Evolutionary conservation across 2,888 invertebrate species (phyloP).

Genomic region (Aphodius granarius): DNA sequence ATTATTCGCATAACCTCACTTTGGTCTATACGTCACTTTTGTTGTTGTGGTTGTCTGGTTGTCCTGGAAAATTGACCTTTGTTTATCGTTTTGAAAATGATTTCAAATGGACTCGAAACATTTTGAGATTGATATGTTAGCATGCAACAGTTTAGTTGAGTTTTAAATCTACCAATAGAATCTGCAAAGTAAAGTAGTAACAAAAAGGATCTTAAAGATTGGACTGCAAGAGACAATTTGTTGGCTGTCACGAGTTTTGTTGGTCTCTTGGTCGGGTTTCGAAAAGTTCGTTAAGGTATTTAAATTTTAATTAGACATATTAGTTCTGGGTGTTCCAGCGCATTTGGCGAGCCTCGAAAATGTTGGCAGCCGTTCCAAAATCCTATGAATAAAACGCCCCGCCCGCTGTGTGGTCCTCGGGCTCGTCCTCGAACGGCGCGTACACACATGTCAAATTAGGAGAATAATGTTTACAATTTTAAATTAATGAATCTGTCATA

Average conservation of each 20-base stretch:
- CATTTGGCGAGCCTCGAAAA: conserved; percentile 34
- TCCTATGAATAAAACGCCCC: conserved; percentile 38
- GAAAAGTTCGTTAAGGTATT: conserved; percentile 30
- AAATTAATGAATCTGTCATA: conserved; percentile 28
- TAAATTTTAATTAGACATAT: conserved; percentile 35
- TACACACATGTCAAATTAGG: conserved; percentile 27
- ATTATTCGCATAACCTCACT: too few species aligned
- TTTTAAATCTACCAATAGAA: too few species aligned
- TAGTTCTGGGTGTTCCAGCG: conserved; percentile 36
- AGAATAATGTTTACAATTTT: conserved; percentile 26
- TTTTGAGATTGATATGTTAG: too few species aligned
- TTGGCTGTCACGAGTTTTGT: conserved; percentile 14
- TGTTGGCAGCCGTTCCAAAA: conserved; percentile 35
- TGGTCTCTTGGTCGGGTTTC: too few species aligned
- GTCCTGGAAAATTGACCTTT: too few species aligned
- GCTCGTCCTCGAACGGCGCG: conserved; percentile 25
- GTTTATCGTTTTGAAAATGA: too few species aligned
- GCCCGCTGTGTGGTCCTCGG: conserved; percentile 38
- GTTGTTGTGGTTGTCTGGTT: too few species aligned
- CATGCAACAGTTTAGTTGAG: too few species aligned
- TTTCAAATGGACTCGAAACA: too few species aligned
- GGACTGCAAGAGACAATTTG: conserved; percentile 2
- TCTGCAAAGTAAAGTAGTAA: too few species aligned
- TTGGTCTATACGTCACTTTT: too few species aligned
- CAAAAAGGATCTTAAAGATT: neutral